Percentiles rank a stretch among this genome's conserved stretches.
Evolutionary conservation across 2,888 invertebrate genomes (phyloP).

Genomic region (Orthosia gracilis): DNA sequence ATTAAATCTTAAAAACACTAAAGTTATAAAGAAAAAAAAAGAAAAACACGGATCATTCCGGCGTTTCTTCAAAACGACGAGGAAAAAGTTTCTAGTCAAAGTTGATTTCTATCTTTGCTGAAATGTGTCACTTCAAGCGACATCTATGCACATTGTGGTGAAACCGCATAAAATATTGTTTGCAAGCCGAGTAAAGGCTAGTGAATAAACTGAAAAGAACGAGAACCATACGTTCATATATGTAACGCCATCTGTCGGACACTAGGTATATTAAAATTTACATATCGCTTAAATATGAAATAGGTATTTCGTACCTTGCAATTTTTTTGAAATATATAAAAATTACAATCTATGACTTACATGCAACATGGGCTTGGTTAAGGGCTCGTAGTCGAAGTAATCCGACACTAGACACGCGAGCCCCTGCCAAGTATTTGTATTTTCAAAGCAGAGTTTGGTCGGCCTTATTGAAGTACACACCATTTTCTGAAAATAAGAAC

Average conservation of each 20-base stretch:
- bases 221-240: neutral
- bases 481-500: conserved; percentile 93
- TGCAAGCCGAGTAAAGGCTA: neutral
- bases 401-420: conserved; percentile 95
- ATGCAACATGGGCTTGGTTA: conserved; percentile 92
- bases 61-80: neutral
- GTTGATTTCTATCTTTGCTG: neutral
- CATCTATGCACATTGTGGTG: conserved; percentile 6
- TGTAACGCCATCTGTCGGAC: conserved; percentile 72
- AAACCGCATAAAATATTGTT: neutral
- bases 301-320: too few species aligned
- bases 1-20: neutral
- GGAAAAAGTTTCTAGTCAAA: neutral
- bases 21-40: neutral
- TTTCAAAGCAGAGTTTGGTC: conserved; percentile 93
- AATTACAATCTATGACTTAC: conserved; percentile 90
- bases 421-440: conserved; percentile 94
- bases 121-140: conserved; percentile 15
- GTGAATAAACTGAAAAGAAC: too few species aligned
- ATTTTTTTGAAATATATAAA: neutral
- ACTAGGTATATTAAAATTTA: conserved; percentile 33
- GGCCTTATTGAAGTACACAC: conserved; percentile 96
- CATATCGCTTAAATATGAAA: neutral
- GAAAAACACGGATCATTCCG: neutral
- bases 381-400: conserved; percentile 94